phyloP scores from a whole-genome alignment of 2,888 invertebrate genomes.

The Agriopis aurantiaria region DNA sequence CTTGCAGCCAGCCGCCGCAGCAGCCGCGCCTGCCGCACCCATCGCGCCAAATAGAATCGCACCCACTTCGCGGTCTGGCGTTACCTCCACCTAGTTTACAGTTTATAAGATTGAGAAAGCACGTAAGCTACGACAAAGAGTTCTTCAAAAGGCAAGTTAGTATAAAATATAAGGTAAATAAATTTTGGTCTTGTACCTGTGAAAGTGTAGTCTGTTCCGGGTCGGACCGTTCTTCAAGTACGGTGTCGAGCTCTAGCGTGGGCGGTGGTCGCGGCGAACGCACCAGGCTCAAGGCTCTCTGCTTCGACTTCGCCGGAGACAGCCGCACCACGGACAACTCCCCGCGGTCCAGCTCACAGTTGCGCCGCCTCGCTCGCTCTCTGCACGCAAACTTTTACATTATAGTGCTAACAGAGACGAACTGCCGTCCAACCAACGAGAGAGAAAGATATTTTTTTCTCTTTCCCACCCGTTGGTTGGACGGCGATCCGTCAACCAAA shows the following conservation, averaged over 20 bases:
- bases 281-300: constrained; percentile 74
- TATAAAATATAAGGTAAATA: no score
- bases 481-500: no score
- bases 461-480: no score
- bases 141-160: not conserved
- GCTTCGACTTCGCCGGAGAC: constrained; percentile 72
- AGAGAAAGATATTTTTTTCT: no score
- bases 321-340: constrained; percentile 93
- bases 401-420: no score
- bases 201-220: constrained; percentile 88
- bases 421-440: no score
- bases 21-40: constrained; percentile 76
- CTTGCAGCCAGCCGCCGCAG: constrained; percentile 72
- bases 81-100: constrained; percentile 73
- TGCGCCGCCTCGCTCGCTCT: constrained; percentile 92
- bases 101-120: not conserved
- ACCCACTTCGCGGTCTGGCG: constrained; percentile 82
- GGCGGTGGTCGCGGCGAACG: constrained; percentile 91
- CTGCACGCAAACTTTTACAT: constrained; percentile 62
- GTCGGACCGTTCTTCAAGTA: constrained; percentile 93
- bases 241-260: constrained; percentile 93
- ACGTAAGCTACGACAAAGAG: not conserved
- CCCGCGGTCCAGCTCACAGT: constrained; percentile 93
- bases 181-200: constrained; percentile 64
- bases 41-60: constrained; percentile 73